Evolutionary conservation across 1,140 invertebrate genomes (phyloP), one percentile per base, ranked within the genome.

Genomic region (Pseudomyrmex sp.): DNA sequence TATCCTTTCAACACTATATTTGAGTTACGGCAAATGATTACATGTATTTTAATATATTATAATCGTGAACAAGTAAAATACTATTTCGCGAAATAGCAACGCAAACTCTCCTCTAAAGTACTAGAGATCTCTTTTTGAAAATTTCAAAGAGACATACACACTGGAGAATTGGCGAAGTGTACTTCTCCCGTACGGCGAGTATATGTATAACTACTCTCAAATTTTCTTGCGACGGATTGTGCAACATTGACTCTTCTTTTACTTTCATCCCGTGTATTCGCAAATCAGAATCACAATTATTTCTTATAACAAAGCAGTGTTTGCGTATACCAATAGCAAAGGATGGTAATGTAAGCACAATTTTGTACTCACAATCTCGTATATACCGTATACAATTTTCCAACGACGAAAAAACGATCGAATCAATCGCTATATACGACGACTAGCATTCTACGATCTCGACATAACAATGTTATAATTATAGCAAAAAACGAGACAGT

Each of bases 21-120:
- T 20, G 50, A 75, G 23, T 82, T 52, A 82, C 65, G 58, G 58
- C 66, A 26, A 86, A 79, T 72, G 68, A 73, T 86, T 79, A 68
- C 72, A 86, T 76, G 52, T 46, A 62, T 73, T 35, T 35, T 35
- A 35, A 35, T 35, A 35, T 35, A 35, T 35, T 35, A 72, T 66
- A 58, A 58, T 61, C 73, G 35, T 44, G 48, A 61, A 58, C 82
- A 83, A 88, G 85, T 87, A 87, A 88, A 88, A 88, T 84, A 84
- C 82, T 87, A 88, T 58, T 80, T 88, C 86, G 35, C 35, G 74
- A 26, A n/a, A 62, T 61, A 80, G 26, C 48, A 70, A 70, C 44
- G 65, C 44, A 69, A 70, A 48, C 20, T 80, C 15, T 18, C n/a
- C 44, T 26, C 35, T 54, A 77, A 10, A 23, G 23, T 54, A 46